phyloP scores from a whole-genome alignment of 2,113 vertebrate species.

The Suncus etruscus region DNA sequence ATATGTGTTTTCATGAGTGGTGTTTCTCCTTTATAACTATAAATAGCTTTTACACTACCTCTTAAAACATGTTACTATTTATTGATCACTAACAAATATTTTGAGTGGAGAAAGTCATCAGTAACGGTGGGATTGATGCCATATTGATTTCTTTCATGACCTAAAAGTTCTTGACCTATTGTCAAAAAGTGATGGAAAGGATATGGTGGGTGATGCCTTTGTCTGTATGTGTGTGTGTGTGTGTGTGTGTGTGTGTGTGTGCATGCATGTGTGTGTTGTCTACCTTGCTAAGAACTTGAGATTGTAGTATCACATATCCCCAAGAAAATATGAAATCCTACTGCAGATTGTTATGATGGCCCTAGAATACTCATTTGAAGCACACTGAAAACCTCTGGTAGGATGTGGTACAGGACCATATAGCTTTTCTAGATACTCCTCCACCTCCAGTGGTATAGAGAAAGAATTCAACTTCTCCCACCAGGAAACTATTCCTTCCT shows the following conservation, averaged over 20 bases:
- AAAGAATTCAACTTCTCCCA: not conserved
- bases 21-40: conserved; percentile 17
- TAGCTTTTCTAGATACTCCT: not conserved
- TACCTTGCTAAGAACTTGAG: not conserved
- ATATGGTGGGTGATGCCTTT: not conserved
- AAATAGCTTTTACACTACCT: not conserved
- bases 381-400: not conserved
- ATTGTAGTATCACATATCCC: not conserved
- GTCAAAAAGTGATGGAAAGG: not conserved
- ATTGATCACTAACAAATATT: conserved; percentile 1
- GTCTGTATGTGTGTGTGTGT: no score
- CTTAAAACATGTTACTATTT: not conserved
- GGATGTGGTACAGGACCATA: rapidly evolving
- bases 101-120: not conserved
- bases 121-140: not conserved
- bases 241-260: no score
- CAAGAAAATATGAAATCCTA: not conserved
- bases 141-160: not conserved
- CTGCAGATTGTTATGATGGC: not conserved
- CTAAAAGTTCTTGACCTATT: not conserved
- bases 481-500: not conserved
- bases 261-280: not conserved
- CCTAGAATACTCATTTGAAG: not conserved
- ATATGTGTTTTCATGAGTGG: not conserved
- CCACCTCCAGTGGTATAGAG: not conserved